Evolutionary conservation across 2,888 invertebrate genomes (phyloP).

Genomic region (Cephus rjabovi): DNA sequence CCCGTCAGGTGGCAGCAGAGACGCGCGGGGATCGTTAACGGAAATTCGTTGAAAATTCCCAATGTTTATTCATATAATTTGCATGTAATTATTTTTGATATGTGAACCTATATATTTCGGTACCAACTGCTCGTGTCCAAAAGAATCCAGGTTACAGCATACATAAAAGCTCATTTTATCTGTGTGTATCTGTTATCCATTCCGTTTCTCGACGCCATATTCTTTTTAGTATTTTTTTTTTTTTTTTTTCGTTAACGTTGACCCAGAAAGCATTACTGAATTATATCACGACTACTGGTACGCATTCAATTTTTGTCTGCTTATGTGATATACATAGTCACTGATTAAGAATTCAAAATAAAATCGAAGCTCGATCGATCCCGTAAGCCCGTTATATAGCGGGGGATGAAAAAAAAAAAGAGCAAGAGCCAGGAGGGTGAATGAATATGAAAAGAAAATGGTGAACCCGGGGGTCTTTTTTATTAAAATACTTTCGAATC

Average conservation of each 20-base stretch:
- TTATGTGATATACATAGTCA: not conserved
- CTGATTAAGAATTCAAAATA: not conserved
- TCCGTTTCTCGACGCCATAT: too few relatives aligned
- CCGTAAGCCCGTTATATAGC: not conserved
- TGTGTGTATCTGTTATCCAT: too few relatives aligned
- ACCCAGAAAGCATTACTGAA: too few relatives aligned
- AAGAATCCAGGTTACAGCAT: not conserved
- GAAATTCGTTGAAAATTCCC: slow-evolving; percentile 52
- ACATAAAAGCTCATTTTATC: not conserved
- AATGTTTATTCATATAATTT: slow-evolving; percentile 57
- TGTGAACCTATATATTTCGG: not conserved
- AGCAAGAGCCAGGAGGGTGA: not conserved
- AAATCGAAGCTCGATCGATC: not conserved
- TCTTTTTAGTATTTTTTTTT: too few relatives aligned
- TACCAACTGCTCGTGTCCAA: not conserved
- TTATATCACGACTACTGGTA: too few relatives aligned
- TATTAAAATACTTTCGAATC: slow-evolving; percentile 1
- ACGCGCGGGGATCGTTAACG: slow-evolving; percentile 31
- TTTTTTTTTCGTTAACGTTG: too few relatives aligned
- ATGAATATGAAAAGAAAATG: not conserved
- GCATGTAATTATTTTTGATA: slow-evolving; percentile 51
- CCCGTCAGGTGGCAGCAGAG: slow-evolving; percentile 30
- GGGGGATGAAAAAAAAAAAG: not conserved
- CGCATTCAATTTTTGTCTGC: not conserved
- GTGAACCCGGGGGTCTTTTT: not conserved